Percentiles rank a stretch among this genome's conserved stretches.
Conservation (phyloP, 2,113 vertebrate genomes). For the Turnix velox region DNA sequence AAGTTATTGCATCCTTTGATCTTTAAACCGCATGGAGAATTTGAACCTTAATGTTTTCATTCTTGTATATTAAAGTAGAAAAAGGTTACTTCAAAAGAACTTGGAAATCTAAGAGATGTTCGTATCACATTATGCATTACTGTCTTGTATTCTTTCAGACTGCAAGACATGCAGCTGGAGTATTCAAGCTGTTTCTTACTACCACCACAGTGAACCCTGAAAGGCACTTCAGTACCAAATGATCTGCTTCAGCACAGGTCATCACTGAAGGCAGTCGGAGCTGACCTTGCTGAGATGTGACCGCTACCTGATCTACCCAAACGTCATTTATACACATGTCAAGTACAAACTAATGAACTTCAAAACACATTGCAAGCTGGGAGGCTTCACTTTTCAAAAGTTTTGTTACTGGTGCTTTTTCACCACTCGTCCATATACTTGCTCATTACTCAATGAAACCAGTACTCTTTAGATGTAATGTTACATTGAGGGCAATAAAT, state of each 20-base stretch:
- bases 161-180: background rate
- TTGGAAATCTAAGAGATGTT: background rate
- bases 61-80: background rate
- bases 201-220: background rate
- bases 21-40: background rate
- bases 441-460: background rate
- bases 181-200: background rate
- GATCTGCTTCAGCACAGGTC: background rate
- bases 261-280: rapidly evolving
- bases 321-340: rapidly evolving
- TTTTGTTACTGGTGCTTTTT: background rate
- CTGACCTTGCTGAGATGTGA: background rate
- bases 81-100: background rate
- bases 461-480: background rate
- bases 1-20: background rate
- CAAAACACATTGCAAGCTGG: background rate
- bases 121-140: background rate
- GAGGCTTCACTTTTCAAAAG: background rate
- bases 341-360: background rate
- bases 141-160: background rate
- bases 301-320: background rate
- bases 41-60: background rate
- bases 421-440: background rate
- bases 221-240: background rate
- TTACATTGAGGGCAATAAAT: background rate